Evolutionary conservation across 2,888 invertebrate genomes (phyloP), one percentile per base, ranked within the genome.

Genomic region (Sarcophaga rosellei): DNA sequence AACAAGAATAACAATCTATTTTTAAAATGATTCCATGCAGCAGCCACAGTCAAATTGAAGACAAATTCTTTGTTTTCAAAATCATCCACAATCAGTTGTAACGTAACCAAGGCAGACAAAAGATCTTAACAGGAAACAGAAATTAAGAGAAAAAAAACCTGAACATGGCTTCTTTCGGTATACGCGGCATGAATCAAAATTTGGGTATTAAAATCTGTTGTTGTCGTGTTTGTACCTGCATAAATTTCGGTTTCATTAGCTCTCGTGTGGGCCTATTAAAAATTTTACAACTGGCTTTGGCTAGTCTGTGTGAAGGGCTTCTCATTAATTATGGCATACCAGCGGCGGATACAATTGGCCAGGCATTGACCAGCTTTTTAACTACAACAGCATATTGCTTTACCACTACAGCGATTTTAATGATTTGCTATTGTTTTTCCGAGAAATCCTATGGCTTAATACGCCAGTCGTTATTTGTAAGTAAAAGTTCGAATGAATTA

Each of bases 391-490:
- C 97, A 0, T 96, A 97, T 84, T 97, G 97, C 89, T 95, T 97
- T 72, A 95, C 97, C 89, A 97, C 97, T 57, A 96, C 97, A 0
- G 94, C 95, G 2, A 94, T 97, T 1, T 94, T 97, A 63, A 94
- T 97, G 79, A 93, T 95, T 25, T 97, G 96, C 92, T 98, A 97
- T 92, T 94, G 97, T 25, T 94, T 97, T 81, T 97, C 97, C 0
- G 95, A 96, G 70, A 96, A 96, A 91, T 96, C 97, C 0, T 96
- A 96, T 89, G 94, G 95, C 86, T 94, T 97, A 8, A 95, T 98
- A 87, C 94, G 96, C 82, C 96, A 97, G 88, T 97, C 97, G 0
- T 94, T 97, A 62, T 97, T 97, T 92, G 97, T 98, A 94, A 95
- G 97, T 95, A 80, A 10, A 6, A 21, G 4, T 53, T 15, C 12